phyloP scores from a whole-genome alignment of 1,140 invertebrate genomes.

The Diachasmimorpha longicaudata region DNA sequence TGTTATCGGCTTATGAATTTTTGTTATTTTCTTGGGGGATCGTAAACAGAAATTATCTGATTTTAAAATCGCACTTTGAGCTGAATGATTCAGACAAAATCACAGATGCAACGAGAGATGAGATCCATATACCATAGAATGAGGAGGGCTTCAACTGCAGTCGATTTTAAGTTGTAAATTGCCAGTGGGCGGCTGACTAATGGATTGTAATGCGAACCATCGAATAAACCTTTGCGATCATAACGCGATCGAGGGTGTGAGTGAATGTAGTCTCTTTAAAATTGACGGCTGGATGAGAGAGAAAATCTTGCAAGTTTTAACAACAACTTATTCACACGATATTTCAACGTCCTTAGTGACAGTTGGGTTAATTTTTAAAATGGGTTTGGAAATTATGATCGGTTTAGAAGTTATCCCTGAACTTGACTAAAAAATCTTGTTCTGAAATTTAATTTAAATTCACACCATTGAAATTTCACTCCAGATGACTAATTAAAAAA shows the following conservation, averaged over 20 bases:
- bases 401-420: too few relatives aligned
- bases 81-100: background rate
- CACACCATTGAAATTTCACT: too few relatives aligned
- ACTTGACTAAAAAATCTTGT: too few relatives aligned
- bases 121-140: background rate
- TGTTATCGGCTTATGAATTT: background rate
- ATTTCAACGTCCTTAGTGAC: too few relatives aligned
- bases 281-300: too few relatives aligned
- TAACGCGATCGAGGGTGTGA: background rate
- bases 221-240: conserved; percentile 26
- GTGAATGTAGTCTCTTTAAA: background rate
- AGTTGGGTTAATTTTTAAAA: too few relatives aligned
- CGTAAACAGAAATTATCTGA: background rate
- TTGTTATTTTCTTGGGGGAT: background rate
- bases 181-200: conserved; percentile 47
- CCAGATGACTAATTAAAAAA: too few relatives aligned
- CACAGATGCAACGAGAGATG: background rate
- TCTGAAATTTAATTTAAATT: too few relatives aligned
- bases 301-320: background rate
- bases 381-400: too few relatives aligned
- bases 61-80: background rate
- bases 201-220: conserved; percentile 48
- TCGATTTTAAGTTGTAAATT: conserved; percentile 37
- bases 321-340: too few relatives aligned
- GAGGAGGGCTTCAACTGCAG: background rate